Evolutionary conservation across 2,888 invertebrate genomes (phyloP), one percentile per base, ranked within the genome.

Genomic region (Prostheceraeus crozeri): DNA sequence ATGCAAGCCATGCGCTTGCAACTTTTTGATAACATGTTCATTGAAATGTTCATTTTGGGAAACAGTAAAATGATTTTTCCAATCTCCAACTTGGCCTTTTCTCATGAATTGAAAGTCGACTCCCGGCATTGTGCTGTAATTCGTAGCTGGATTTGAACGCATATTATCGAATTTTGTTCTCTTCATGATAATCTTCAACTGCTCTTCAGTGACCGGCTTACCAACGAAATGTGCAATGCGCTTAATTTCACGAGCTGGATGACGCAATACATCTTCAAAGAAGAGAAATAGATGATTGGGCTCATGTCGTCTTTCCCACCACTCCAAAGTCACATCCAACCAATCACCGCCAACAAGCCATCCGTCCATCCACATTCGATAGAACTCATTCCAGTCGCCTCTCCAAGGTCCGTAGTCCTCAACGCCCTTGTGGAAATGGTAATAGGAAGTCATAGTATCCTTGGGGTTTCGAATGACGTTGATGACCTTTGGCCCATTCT

Each of bases 211-310:
- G 23, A 3, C 19, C 48, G 30, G 53, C 3, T 19, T 27, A 4
- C 45, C 54, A 1, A 46, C 16, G 53, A 63, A 63, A 11, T 59
- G 16, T 2, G 59, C 62, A 10, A 63, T 25, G 35, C 52, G 36
- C 14, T 11, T 31, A 3, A 63, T 48, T 2, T 63, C 28, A 4
- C 4, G 27, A 1, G 28, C 28, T 21, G 63, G 58, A 25, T 58
- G 27, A 21, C 14, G 48, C 51, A 65, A 33, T 36, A 63, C 28
- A 33, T 63, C 63, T 28, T 63, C 63, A 40, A 31, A 53, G 16
- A 36, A 36, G 30, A 53, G 16, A 19, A 53, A 14, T 14, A 53
- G 53, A 40, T 40, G 45, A n/a, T 53, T 2, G 14, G 53, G 53
- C 14, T 19, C 19, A n/a, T 53, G 10, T 2, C 53, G 19, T n/a